Percentiles rank a stretch among this genome's conserved stretches.
These are phyloP conservation scores for Lamprologus speciosus DNA, from an alignment of 2,113 vertebrate genomes.

Conservation along the genomic window DNA sequence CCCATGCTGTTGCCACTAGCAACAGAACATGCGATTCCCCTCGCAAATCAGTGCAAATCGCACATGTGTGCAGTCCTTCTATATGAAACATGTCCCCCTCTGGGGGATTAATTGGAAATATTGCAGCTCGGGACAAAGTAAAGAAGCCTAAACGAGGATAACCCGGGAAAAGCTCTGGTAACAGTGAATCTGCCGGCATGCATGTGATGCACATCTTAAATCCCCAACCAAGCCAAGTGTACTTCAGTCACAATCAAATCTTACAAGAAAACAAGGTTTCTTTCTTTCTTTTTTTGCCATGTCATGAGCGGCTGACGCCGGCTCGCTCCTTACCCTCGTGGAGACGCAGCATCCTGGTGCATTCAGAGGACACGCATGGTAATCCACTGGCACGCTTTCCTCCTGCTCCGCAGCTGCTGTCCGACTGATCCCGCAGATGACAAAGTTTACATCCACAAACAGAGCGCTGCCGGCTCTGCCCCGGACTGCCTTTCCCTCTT, in stretches of 20 bases:
- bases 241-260: not conserved
- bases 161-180: not conserved
- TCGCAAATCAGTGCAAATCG: not conserved
- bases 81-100: not conserved
- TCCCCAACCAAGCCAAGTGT: not conserved
- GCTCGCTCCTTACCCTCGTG: slow-evolving; percentile 68
- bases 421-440: slow-evolving; percentile 44
- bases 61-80: not conserved
- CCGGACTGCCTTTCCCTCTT: not conserved
- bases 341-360: slow-evolving; percentile 72
- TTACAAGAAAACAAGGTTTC: not conserved
- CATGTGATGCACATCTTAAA: not conserved
- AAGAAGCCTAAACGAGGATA: not conserved
- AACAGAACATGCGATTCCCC: slow-evolving; percentile 63
- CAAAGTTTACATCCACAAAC: slow-evolving; percentile 77
- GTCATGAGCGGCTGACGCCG: not conserved
- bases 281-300: not conserved
- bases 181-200: not conserved
- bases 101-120: not conserved
- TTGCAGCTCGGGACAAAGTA: not conserved
- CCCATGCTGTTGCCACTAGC: slow-evolving; percentile 72
- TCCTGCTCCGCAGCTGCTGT: slow-evolving; percentile 42
- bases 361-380: slow-evolving; percentile 59
- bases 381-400: slow-evolving; percentile 38
- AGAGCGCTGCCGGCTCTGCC: slow-evolving; percentile 8